Percentiles rank a stretch among this genome's conserved stretches.
Evolutionary conservation across 2,797 vertebrate genomes (phyloP).

Genomic region (Chaetodon trifasciatus): DNA sequence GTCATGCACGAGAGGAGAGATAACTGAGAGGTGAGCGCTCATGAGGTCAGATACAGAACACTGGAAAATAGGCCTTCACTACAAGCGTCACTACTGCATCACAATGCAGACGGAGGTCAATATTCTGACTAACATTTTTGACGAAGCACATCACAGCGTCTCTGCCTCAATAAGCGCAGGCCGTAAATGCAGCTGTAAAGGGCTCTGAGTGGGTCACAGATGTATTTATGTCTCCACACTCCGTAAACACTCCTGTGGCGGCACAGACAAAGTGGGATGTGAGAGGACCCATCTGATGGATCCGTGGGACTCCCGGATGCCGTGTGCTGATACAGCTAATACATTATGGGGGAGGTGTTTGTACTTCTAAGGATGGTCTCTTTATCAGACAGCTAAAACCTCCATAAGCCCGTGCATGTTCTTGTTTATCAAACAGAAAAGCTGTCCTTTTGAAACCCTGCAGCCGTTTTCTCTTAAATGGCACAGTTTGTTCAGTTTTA

Average conservation of each 20-base stretch:
- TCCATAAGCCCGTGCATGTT: not conserved
- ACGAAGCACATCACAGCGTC: conserved; percentile 1
- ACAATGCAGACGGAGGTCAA: not conserved
- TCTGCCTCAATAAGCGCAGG: not conserved
- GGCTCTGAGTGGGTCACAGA: conserved; percentile 38
- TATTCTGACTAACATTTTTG: not conserved
- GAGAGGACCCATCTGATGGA: conserved; percentile 48
- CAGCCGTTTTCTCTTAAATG: conserved; percentile 47
- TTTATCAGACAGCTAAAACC: conserved; percentile 43
- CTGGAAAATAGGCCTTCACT: not conserved
- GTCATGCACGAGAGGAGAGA: conserved; percentile 1
- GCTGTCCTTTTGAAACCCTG: conserved; percentile 27
- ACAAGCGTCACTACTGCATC: not conserved
- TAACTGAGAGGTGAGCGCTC: conserved; percentile 14
- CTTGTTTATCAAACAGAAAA: conserved; percentile 41
- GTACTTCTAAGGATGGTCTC: conserved; percentile 2
- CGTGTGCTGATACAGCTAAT: conserved; percentile 36
- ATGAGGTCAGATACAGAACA: not conserved
- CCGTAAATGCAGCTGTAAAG: conserved; percentile 7
- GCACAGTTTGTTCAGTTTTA: conserved; percentile 49
- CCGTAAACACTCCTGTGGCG: conserved; percentile 20
- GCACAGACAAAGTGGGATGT: conserved; percentile 28
- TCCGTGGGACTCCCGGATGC: conserved; percentile 37
- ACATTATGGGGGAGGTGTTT: conserved; percentile 7
- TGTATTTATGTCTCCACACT: conserved; percentile 39